Percentiles rank a stretch among this genome's conserved stretches.
These are phyloP conservation scores for rabbit (Oryctolagus cuniculus) DNA, from an alignment of 2,113 vertebrate genomes.

Conservation along the genomic window DNA sequence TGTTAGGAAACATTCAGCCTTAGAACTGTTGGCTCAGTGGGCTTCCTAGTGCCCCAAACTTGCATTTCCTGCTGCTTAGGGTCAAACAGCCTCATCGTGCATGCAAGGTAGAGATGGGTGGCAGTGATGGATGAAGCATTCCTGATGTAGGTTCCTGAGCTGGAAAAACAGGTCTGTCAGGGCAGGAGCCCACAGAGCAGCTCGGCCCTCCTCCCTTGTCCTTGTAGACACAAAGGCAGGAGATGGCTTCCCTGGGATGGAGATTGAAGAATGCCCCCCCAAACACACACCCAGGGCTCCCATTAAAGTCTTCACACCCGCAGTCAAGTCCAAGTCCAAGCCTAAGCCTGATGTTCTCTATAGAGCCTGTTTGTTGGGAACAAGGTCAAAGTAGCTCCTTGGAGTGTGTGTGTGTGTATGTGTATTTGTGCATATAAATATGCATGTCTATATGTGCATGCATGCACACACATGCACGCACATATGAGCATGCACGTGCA, in stretches of 20 bases:
- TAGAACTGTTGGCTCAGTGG: too few species aligned
- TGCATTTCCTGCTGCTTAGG: not conserved
- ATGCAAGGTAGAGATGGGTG: not conserved
- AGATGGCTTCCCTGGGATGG: not conserved
- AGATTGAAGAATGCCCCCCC: not conserved
- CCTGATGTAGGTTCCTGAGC: not conserved
- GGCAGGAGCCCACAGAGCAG: accelerated
- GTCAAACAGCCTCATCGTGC: not conserved
- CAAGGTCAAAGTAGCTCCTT: not conserved
- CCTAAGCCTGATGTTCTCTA: not conserved
- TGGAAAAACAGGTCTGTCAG: not conserved
- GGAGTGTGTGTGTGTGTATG: too few species aligned
- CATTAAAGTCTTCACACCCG: accelerated
- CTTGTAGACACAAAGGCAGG: not conserved
- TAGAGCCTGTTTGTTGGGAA: not conserved
- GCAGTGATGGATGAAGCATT: not conserved
- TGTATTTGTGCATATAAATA: too few species aligned
- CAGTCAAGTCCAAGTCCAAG: accelerated
- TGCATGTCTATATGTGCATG: too few species aligned
- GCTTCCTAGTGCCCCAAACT: not conserved
- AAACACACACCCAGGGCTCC: too few species aligned
- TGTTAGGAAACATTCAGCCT: not conserved
- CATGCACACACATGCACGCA: too few species aligned
- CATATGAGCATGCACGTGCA: too few species aligned
- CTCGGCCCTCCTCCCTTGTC: accelerated